A percentile compares a stretch with the other conserved stretches of the same genome.
Conservation (phyloP, 2,797 vertebrate genomes). For the Thamnophis elegans region DNA sequence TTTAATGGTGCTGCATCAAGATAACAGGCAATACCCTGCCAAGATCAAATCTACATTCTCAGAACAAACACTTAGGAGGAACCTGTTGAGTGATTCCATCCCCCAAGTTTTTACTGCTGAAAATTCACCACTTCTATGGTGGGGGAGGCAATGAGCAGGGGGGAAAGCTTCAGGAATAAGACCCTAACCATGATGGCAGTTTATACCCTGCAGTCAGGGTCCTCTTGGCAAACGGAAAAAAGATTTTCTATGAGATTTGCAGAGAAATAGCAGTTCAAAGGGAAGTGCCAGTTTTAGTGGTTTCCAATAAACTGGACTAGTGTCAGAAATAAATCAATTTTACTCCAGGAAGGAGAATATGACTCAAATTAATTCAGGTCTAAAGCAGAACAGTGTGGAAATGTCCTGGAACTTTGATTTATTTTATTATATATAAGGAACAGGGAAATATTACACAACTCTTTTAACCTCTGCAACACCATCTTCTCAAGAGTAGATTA, state of each 20-base stretch:
- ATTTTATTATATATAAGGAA: not conserved
- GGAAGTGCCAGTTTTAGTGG: not conserved
- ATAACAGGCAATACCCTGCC: not conserved
- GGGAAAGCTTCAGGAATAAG: not conserved
- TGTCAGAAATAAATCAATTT: not conserved
- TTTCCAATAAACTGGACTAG: not conserved
- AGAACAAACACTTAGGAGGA: not conserved
- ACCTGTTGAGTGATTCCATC: not conserved
- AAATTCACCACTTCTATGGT: not conserved
- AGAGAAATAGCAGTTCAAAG: not conserved
- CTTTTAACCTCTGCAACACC: not conserved
- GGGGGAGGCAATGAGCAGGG: not conserved
- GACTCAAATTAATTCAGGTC: not conserved
- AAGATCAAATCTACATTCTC: not conserved
- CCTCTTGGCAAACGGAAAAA: not conserved
- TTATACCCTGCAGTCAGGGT: not conserved
- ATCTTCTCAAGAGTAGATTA: not conserved
- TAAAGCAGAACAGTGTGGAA: not conserved
- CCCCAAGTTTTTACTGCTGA: not conserved
- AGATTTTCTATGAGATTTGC: not conserved
- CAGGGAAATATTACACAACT: not conserved
- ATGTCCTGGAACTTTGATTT: not conserved
- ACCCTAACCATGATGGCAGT: not conserved
- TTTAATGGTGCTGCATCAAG: not conserved
- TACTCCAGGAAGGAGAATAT: not conserved